phyloP scores from a whole-genome alignment of 2,888 invertebrate species.

The Ceriagrion tenellum region DNA sequence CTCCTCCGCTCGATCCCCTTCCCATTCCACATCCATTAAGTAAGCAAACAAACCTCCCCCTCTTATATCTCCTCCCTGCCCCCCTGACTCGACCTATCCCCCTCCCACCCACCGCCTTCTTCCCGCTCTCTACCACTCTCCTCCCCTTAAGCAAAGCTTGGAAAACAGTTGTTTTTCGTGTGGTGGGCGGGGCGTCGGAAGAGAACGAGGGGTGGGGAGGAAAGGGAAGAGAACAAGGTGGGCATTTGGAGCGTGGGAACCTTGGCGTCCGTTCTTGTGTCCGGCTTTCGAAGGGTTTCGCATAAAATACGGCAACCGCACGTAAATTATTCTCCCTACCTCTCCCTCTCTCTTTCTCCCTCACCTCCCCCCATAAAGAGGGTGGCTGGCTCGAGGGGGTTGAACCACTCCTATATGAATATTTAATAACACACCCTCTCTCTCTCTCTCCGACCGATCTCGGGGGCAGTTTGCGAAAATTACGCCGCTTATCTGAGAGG shows the following conservation, averaged over 20 bases:
- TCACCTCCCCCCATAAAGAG: background rate
- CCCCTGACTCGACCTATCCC: too few relatives aligned
- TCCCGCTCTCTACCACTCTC: background rate
- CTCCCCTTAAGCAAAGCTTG: background rate
- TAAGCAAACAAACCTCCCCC: background rate
- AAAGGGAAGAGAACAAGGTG: too few relatives aligned
- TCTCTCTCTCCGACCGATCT: background rate
- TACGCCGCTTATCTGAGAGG: background rate
- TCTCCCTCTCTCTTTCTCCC: background rate
- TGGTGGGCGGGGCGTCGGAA: background rate
- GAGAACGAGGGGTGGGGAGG: background rate
- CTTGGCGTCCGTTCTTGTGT: background rate
- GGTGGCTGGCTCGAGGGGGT: background rate
- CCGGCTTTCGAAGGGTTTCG: background rate
- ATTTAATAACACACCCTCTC: background rate
- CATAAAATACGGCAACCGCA: background rate
- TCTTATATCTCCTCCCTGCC: too few relatives aligned
- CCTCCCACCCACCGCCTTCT: background rate
- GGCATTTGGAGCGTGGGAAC: background rate
- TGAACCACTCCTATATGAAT: background rate
- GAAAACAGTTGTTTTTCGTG: background rate
- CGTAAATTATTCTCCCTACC: background rate
- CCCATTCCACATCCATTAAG: background rate
- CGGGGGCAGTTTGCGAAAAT: constrained; percentile 25
- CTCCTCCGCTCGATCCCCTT: background rate